Percentiles rank a stretch among this genome's conserved stretches.
Evolutionary conservation across 2,113 vertebrate genomes (phyloP).

Genomic region (Odocoileus hemionus): DNA sequence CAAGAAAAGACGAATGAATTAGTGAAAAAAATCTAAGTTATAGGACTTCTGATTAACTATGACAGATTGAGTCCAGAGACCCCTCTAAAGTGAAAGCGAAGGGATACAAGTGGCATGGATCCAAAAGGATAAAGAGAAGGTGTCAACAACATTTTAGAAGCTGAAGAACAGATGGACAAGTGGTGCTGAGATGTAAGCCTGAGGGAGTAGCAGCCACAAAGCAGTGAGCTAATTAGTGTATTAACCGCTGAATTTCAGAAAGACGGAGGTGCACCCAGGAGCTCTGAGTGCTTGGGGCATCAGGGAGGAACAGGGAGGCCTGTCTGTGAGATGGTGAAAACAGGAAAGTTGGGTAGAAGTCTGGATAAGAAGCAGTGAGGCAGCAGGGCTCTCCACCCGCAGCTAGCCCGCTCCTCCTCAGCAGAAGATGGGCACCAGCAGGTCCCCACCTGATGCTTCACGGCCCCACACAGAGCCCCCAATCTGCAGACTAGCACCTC

Average conservation of each 20-base stretch:
- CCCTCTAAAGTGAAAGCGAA: not conserved
- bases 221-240: not conserved
- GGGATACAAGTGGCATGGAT: not conserved
- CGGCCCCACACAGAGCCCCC: not conserved
- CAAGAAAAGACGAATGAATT: not conserved
- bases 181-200: not conserved
- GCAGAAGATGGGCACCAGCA: not conserved
- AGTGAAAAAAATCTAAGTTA: not conserved
- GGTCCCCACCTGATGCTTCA: not conserved
- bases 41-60: not conserved
- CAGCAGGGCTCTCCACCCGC: not conserved
- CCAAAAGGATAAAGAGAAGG: conserved; percentile 32
- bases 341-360: not conserved
- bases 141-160: conserved; percentile 26
- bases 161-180: conserved; percentile 21
- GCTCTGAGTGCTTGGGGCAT: not conserved
- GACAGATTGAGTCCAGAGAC: conserved; percentile 32
- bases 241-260: not conserved
- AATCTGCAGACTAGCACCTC: not conserved
- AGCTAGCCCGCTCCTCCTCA: not conserved
- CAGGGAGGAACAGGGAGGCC: not conserved
- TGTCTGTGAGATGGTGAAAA: not conserved
- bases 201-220: not conserved
- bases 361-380: not conserved
- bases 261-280: not conserved